Percentiles rank a stretch among this genome's conserved stretches.
phyloP scores from a whole-genome alignment of 2,113 vertebrate species.

The Nestor notabilis region DNA sequence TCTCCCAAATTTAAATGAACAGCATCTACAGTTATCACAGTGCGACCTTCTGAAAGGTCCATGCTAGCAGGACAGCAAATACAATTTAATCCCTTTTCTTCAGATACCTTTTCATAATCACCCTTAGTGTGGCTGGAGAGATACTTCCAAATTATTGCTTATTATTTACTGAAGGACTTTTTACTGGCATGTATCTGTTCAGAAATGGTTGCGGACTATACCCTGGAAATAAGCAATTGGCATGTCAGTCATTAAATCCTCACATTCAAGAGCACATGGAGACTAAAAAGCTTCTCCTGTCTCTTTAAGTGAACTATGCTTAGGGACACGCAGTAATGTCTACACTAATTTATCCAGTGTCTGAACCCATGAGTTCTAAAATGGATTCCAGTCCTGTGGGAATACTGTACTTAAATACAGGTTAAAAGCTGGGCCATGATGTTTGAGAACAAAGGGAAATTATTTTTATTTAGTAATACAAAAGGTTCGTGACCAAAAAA shows the following conservation, averaged over 20 bases:
- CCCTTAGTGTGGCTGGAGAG: background rate
- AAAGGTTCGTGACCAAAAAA: background rate
- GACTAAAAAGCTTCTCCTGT: background rate
- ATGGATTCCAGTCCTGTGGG: background rate
- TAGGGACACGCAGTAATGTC: background rate
- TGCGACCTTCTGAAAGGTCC: background rate
- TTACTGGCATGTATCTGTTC: background rate
- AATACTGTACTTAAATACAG: background rate
- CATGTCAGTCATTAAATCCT: slow-evolving; percentile 26
- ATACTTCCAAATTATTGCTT: background rate
- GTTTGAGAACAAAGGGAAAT: slow-evolving; percentile 14
- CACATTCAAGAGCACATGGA: background rate
- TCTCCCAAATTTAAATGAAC: background rate
- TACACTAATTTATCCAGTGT: background rate
- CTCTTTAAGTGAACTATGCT: background rate
- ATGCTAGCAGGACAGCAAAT: background rate
- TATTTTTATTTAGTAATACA: background rate
- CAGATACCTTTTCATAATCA: background rate
- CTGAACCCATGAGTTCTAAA: background rate
- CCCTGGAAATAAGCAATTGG: slow-evolving; percentile 10
- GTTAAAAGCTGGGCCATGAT: background rate
- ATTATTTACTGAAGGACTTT: background rate
- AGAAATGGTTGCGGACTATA: background rate
- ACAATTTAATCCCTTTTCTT: background rate
- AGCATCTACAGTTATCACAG: background rate